Conservation (phyloP, 1,140 invertebrate genomes). For the Drosophila sproati region DNA sequence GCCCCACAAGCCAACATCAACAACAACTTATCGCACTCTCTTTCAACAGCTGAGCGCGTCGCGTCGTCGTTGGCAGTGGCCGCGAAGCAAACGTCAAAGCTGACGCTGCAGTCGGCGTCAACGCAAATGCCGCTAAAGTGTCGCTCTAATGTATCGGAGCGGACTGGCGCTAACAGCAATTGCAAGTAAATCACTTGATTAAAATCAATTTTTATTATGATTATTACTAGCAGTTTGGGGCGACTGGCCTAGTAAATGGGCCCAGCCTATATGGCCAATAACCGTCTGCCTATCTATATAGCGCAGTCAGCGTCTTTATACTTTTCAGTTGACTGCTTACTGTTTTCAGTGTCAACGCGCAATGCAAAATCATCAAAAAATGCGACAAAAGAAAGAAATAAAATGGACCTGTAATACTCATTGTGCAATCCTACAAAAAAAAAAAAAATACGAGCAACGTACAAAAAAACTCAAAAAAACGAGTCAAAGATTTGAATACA, state of each 20-base stretch:
- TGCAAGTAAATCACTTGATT: constrained; percentile 80
- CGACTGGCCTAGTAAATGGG: constrained; percentile 64
- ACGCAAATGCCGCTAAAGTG: constrained; percentile 28
- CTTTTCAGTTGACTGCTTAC: constrained; percentile 2
- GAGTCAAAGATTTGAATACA: constrained; percentile 73
- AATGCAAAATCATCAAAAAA: constrained; percentile 34
- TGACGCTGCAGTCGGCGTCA: constrained; percentile 3
- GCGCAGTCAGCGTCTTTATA: constrained; percentile 51
- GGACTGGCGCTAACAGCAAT: constrained; percentile 45
- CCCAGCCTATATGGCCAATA: constrained; percentile 8
- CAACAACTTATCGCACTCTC: constrained; percentile 11
- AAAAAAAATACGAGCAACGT: constrained; percentile 36
- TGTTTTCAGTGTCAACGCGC: constrained; percentile 73
- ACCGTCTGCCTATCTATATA: neutral
- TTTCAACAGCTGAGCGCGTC: constrained; percentile 59
- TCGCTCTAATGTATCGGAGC: constrained; percentile 47
- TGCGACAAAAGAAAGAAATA: constrained; percentile 37
- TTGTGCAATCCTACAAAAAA: constrained; percentile 56
- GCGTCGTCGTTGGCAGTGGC: neutral
- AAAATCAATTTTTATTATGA: constrained; percentile 65
- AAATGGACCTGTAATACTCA: constrained; percentile 68
- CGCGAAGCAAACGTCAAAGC: neutral
- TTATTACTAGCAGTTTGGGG: constrained; percentile 57
- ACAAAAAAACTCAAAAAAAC: constrained; percentile 32
- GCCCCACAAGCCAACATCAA: constrained; percentile 7